A percentile compares a stretch with the other conserved stretches of the same genome.
Conservation (phyloP, 2,888 invertebrate genomes). For the Morinoia aosen region DNA sequence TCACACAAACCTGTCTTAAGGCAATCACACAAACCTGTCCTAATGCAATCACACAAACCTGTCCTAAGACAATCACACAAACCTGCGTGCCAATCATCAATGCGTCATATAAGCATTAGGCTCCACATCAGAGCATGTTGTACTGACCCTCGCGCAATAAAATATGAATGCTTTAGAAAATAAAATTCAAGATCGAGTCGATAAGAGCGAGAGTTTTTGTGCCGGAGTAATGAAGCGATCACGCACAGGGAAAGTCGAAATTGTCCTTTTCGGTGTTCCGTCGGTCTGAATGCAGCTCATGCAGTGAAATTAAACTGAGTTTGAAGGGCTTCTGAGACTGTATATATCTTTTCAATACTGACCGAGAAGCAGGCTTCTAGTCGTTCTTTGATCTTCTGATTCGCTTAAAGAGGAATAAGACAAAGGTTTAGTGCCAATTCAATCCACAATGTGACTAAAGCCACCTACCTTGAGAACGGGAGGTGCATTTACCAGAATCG, state of each 20-base stretch:
- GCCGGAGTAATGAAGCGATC: not conserved
- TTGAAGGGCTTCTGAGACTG: not conserved
- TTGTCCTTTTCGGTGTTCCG: not conserved
- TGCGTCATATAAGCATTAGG: not conserved
- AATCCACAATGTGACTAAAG: too few relatives aligned
- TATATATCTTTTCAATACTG: too few relatives aligned
- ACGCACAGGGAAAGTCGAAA: not conserved
- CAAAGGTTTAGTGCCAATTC: too few relatives aligned
- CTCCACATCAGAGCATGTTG: not conserved
- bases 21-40: not conserved
- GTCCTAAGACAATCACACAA: too few relatives aligned
- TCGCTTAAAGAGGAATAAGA: too few relatives aligned
- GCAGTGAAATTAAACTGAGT: not conserved
- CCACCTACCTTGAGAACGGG: too few relatives aligned
- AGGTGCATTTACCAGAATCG: too few relatives aligned
- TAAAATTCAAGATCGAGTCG: not conserved
- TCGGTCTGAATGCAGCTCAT: not conserved
- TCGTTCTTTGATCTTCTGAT: too few relatives aligned
- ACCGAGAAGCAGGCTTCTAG: too few relatives aligned
- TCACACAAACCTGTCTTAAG: too few relatives aligned
- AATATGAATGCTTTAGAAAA: not conserved
- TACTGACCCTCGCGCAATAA: not conserved
- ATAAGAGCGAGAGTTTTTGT: not conserved
- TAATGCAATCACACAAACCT: not conserved
- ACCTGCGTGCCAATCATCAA: not conserved